Percentiles rank a stretch among this genome's conserved stretches.
Evolutionary conservation across 2,888 invertebrate species (phyloP).

Genomic region (Automeris io): DNA sequence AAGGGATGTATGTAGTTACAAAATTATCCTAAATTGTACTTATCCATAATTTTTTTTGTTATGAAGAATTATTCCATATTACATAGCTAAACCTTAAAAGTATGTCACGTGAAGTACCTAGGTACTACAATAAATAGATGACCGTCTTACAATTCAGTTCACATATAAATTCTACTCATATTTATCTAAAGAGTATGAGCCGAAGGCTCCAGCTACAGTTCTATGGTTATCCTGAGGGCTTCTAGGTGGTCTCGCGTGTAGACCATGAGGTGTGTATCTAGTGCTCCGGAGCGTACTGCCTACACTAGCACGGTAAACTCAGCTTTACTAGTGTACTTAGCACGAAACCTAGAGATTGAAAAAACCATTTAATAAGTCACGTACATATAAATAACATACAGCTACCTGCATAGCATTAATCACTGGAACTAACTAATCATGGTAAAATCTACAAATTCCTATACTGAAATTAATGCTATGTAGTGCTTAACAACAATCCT

Average conservation of each 20-base stretch:
- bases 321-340: slow-evolving; percentile 77
- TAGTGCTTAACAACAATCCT: slow-evolving; percentile 41
- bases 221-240: slow-evolving; percentile 69
- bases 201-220: slow-evolving; percentile 59
- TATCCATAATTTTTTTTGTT: slow-evolving; percentile 28
- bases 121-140: slow-evolving; percentile 76
- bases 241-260: slow-evolving; percentile 69
- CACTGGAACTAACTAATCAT: slow-evolving; percentile 39
- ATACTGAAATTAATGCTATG: slow-evolving; percentile 64
- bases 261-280: slow-evolving; percentile 72
- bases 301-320: slow-evolving; percentile 73
- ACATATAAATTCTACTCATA: slow-evolving; percentile 58
- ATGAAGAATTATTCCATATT: slow-evolving; percentile 41
- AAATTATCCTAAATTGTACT: slow-evolving; percentile 69
- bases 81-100: slow-evolving; percentile 65
- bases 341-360: slow-evolving; percentile 78
- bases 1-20: slow-evolving; percentile 55
- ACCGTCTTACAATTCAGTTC: slow-evolving; percentile 72
- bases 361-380: slow-evolving; percentile 65
- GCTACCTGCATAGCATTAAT: slow-evolving; percentile 72
- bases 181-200: slow-evolving; percentile 52
- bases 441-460: slow-evolving; percentile 23
- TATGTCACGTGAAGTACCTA: slow-evolving; percentile 70
- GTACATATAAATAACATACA: slow-evolving; percentile 40
- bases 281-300: slow-evolving; percentile 77